A percentile compares a stretch with the other conserved stretches of the same genome.
Evolutionary conservation across 2,113 vertebrate genomes (phyloP).

Genomic region (Nothobranchius kuhntae): DNA sequence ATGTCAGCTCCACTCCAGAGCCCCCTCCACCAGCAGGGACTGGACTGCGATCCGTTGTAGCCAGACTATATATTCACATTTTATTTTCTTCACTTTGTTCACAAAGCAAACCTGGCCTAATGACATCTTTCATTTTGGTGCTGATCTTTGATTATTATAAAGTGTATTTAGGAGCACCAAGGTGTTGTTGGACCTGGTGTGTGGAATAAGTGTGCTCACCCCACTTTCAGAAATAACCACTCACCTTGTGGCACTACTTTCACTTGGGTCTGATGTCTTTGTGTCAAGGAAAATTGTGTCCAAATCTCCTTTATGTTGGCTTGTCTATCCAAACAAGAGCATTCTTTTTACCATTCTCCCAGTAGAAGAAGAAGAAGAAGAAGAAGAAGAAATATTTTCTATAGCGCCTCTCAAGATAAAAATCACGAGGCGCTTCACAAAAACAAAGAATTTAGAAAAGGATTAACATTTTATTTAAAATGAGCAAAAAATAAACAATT

Average conservation of each 20-base stretch:
- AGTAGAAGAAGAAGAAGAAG: too few species aligned
- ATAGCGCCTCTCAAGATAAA: too few species aligned
- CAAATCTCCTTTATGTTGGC: not conserved
- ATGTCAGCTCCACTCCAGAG: too few species aligned
- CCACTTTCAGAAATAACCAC: slow-evolving; percentile 3
- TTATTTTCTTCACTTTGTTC: too few species aligned
- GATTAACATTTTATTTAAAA: too few species aligned
- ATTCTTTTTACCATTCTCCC: not conserved
- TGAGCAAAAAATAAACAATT: too few species aligned
- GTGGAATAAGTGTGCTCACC: slow-evolving; percentile 4
- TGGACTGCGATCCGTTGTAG: too few species aligned
- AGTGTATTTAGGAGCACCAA: not conserved
- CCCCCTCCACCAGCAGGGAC: too few species aligned
- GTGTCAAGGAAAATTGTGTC: slow-evolving; percentile 27
- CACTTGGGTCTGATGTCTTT: not conserved
- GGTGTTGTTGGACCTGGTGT: not conserved
- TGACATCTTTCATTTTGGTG: not conserved
- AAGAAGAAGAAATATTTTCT: too few species aligned
- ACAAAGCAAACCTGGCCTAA: not conserved
- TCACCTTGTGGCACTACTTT: not conserved
- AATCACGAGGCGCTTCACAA: too few species aligned
- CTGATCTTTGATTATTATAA: not conserved
- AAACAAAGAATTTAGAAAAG: too few species aligned
- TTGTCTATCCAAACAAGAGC: not conserved
- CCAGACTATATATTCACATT: too few species aligned